These are phyloP conservation scores for Copidosoma floridanum DNA, from an alignment of 1,140 invertebrate genomes.

Conservation along the genomic window DNA sequence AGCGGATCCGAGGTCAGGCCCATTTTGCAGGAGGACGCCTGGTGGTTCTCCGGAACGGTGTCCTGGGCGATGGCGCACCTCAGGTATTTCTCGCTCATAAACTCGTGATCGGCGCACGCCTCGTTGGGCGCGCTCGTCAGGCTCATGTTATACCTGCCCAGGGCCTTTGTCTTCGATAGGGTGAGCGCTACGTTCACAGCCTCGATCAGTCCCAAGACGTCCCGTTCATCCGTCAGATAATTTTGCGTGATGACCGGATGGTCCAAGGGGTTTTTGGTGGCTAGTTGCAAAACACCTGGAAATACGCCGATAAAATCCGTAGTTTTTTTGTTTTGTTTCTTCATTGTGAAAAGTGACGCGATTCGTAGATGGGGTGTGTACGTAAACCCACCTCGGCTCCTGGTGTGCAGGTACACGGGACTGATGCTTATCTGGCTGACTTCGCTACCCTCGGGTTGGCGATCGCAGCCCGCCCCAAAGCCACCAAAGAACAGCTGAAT, in stretches of 20 bases:
- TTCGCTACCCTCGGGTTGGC: constrained; percentile 25
- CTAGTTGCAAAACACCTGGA: constrained; percentile 78
- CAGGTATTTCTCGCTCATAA: constrained; percentile 82
- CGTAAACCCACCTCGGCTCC: constrained; percentile 70
- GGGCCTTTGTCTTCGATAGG: constrained; percentile 68
- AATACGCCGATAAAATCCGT: constrained; percentile 79
- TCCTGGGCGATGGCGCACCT: constrained; percentile 76
- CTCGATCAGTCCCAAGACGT: constrained; percentile 75
- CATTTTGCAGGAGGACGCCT: constrained; percentile 84
- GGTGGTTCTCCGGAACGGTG: constrained; percentile 84
- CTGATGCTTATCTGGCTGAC: constrained; percentile 54
- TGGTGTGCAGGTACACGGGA: constrained; percentile 68
- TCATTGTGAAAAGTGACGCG: too few species aligned
- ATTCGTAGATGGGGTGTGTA: too few species aligned
- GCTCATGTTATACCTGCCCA: constrained; percentile 72
- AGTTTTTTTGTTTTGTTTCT: too few species aligned
- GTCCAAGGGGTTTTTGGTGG: constrained; percentile 75
- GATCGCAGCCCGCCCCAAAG: constrained; percentile 45
- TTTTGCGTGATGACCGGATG: constrained; percentile 88
- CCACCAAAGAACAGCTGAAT: constrained; percentile 56
- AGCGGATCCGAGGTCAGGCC: constrained; percentile 71
- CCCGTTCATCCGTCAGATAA: constrained; percentile 79
- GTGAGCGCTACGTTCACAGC: constrained; percentile 82
- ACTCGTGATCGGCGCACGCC: constrained; percentile 73
- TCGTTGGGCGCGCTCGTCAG: constrained; percentile 72